A percentile compares a stretch with the other conserved stretches of the same genome.
Conservation (phyloP, 2,888 invertebrate genomes). For the Norana najaformis region DNA sequence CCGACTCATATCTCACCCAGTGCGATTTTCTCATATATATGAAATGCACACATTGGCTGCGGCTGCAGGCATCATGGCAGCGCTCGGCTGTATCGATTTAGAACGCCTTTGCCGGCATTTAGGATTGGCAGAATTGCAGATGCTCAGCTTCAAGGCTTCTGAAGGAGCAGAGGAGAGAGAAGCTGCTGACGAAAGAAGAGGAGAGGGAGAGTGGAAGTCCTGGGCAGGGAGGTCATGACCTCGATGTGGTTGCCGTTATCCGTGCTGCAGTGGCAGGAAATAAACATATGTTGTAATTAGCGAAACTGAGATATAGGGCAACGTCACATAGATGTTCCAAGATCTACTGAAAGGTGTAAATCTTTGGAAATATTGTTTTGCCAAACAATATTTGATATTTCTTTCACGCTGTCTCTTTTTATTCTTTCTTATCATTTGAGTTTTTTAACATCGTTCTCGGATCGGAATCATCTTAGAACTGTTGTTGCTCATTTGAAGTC, state of each 20-base stretch:
- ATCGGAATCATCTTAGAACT: too few species aligned
- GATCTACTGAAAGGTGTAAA: background rate
- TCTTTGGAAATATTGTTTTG: background rate
- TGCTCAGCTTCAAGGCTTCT: conserved; percentile 9
- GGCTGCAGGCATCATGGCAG: background rate
- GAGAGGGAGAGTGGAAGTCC: background rate
- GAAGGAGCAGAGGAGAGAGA: background rate
- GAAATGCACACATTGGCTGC: background rate
- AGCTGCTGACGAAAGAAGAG: background rate
- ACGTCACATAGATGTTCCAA: background rate
- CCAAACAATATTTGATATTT: too few species aligned
- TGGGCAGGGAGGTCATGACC: background rate
- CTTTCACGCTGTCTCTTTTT: too few species aligned
- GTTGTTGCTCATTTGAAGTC: too few species aligned
- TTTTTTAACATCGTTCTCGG: too few species aligned
- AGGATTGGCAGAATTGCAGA: background rate
- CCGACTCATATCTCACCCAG: background rate
- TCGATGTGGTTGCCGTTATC: background rate
- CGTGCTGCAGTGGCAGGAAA: background rate
- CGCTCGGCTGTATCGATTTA: background rate
- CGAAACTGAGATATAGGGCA: background rate
- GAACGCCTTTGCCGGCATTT: background rate
- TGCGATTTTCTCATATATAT: background rate
- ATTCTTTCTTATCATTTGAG: too few species aligned
- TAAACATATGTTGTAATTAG: background rate